A percentile compares a stretch with the other conserved stretches of the same genome.
Evolutionary conservation across 2,113 vertebrate genomes (phyloP).

Genomic region (Callaeas wilsoni): DNA sequence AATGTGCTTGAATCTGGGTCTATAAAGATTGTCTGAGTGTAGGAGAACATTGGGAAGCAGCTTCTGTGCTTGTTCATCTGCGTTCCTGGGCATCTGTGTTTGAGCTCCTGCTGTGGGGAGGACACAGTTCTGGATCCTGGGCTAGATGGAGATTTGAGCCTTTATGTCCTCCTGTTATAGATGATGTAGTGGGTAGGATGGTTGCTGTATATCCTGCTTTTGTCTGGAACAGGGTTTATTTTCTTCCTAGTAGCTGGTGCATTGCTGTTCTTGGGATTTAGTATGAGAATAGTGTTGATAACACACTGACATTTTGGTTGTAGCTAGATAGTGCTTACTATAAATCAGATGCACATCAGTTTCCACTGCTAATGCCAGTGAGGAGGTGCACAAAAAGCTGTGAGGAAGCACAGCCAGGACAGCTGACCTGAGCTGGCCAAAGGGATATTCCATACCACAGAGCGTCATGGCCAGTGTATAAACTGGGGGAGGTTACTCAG

Average conservation of each 20-base stretch:
- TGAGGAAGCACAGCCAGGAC: background rate
- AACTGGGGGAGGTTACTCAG: background rate
- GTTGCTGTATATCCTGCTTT: background rate
- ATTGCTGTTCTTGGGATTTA: background rate
- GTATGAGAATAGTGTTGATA: background rate
- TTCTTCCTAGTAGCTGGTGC: background rate
- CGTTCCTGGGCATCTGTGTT: background rate
- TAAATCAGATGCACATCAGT: background rate
- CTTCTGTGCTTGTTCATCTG: background rate
- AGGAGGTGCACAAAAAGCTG: no score
- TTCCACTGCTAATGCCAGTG: background rate
- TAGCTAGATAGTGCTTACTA: background rate
- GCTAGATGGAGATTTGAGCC: background rate
- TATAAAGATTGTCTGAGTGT: background rate
- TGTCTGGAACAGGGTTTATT: background rate
- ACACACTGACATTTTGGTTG: background rate
- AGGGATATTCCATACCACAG: background rate
- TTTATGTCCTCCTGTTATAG: background rate
- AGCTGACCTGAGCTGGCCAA: background rate
- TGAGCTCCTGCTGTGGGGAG: background rate
- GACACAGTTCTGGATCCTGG: background rate
- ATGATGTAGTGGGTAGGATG: background rate
- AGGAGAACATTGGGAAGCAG: background rate
- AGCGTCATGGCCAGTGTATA: background rate
- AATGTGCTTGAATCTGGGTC: background rate